Evolutionary conservation across 2,797 vertebrate species (phyloP).

Genomic region (Crenichthys baileyi): DNA sequence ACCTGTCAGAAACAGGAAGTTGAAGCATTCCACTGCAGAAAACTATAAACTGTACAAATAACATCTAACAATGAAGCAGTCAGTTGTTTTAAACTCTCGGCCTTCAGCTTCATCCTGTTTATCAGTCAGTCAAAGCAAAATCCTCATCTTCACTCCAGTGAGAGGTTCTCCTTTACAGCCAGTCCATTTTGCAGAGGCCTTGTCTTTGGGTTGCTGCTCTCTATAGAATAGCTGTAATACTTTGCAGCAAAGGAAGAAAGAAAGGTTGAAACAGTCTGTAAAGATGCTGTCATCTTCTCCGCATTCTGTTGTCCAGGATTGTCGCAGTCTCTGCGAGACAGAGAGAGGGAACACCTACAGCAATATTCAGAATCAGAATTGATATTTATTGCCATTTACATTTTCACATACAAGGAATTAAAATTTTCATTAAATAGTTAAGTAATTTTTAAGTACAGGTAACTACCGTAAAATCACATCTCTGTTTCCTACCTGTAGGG

Average conservation of each 20-base stretch:
- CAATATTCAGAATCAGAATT: too few relatives aligned
- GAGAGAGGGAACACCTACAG: not conserved
- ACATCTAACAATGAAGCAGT: not conserved
- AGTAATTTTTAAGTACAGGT: too few relatives aligned
- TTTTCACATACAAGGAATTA: too few relatives aligned
- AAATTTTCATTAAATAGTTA: too few relatives aligned
- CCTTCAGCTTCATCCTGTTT: not conserved
- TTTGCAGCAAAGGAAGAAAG: not conserved
- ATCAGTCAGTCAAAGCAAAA: not conserved
- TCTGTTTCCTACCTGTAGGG: conserved; percentile 19
- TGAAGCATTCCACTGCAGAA: not conserved
- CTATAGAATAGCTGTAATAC: not conserved
- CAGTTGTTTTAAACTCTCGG: not conserved
- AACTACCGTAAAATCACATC: not conserved
- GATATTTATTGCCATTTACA: too few relatives aligned
- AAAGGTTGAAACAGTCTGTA: not conserved
- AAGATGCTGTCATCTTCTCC: not conserved
- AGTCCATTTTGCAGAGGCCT: not conserved
- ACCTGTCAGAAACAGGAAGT: not conserved
- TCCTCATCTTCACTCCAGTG: not conserved
- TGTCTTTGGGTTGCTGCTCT: not conserved
- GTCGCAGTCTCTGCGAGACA: not conserved
- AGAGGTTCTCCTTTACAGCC: not conserved
- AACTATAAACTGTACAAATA: not conserved
- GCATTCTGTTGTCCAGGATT: not conserved